These are phyloP conservation scores for Maniola hyperantus DNA, from an alignment of 2,888 invertebrate genomes.

Conservation along the genomic window DNA sequence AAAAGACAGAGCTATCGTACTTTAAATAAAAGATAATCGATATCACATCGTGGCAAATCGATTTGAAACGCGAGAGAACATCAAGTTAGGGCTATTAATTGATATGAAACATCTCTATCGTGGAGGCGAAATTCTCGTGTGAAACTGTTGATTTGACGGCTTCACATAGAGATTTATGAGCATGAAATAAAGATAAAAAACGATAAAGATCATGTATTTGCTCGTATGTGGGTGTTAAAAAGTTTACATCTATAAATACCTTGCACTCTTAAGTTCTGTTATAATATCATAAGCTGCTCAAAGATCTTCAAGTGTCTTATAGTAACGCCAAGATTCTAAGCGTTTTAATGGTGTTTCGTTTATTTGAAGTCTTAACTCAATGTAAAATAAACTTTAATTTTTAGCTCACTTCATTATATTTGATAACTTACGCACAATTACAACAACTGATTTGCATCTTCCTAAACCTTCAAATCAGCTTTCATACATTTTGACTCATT, in stretches of 20 bases:
- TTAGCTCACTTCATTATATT: no score
- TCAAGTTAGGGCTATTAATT: constrained; percentile 13
- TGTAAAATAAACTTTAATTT: not conserved
- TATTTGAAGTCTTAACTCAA: not conserved
- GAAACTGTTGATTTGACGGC: constrained; percentile 20
- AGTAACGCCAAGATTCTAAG: not conserved
- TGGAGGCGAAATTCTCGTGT: constrained; percentile 17
- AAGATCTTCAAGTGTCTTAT: not conserved
- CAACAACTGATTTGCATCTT: no score
- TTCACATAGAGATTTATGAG: constrained; percentile 19
- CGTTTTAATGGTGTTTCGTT: not conserved
- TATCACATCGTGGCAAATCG: constrained; percentile 14
- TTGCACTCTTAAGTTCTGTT: constrained; percentile 1
- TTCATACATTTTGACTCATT: not conserved
- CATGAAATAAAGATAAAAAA: constrained; percentile 9
- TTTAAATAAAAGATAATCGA: constrained; percentile 12
- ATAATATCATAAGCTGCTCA: constrained; percentile 2
- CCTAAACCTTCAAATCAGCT: no score
- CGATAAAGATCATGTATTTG: constrained; percentile 15
- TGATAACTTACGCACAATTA: no score
- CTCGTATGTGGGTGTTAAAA: constrained; percentile 12
- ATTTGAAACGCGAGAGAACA: constrained; percentile 14
- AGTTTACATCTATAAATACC: constrained; percentile 10
- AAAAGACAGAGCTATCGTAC: constrained; percentile 6
- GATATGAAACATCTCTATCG: constrained; percentile 23